phyloP scores from a whole-genome alignment of 92 coral and sea anemone genomes.

The Porites cylindrica region DNA sequence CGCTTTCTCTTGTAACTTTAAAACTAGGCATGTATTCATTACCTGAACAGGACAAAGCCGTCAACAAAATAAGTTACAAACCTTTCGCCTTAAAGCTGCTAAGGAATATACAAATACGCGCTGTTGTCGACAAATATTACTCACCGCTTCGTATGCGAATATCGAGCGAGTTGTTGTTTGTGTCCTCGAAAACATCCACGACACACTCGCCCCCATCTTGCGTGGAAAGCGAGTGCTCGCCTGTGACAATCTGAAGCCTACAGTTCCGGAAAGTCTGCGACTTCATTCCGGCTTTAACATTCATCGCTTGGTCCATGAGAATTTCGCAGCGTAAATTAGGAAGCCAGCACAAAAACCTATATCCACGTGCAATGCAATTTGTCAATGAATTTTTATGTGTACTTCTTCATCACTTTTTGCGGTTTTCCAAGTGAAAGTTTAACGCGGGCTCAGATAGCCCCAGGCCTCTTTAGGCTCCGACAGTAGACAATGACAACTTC shows the following conservation, averaged over 20 bases:
- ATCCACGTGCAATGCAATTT: slow-evolving; percentile 55
- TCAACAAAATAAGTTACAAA: neutral
- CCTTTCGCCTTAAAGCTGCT: neutral
- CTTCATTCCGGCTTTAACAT: slow-evolving; percentile 47
- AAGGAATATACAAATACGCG: neutral
- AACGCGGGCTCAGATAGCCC: slow-evolving; percentile 37
- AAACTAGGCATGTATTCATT: slow-evolving; percentile 76
- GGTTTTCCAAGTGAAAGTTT: neutral
- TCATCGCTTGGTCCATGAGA: slow-evolving; percentile 89
- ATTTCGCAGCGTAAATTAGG: neutral
- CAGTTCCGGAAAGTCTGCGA: slow-evolving; percentile 81
- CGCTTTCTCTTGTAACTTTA: slow-evolving; percentile 76
- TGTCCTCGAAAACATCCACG: slow-evolving; percentile 73
- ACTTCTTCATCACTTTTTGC: slow-evolving; percentile 43
- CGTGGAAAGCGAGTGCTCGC: slow-evolving; percentile 72
- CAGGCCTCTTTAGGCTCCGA: too few relatives aligned
- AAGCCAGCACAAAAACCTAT: slow-evolving; percentile 17
- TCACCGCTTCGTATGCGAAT: slow-evolving; percentile 79
- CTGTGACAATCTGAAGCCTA: slow-evolving; percentile 74
- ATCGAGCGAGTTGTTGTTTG: slow-evolving; percentile 50
- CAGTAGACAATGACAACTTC: too few relatives aligned
- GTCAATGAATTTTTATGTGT: slow-evolving; percentile 11
- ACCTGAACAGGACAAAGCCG: slow-evolving; percentile 48
- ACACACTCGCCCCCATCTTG: slow-evolving; percentile 76
- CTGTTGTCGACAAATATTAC: neutral